phyloP scores from a whole-genome alignment of 2,888 invertebrate species.

The Mythimna albipuncta region DNA sequence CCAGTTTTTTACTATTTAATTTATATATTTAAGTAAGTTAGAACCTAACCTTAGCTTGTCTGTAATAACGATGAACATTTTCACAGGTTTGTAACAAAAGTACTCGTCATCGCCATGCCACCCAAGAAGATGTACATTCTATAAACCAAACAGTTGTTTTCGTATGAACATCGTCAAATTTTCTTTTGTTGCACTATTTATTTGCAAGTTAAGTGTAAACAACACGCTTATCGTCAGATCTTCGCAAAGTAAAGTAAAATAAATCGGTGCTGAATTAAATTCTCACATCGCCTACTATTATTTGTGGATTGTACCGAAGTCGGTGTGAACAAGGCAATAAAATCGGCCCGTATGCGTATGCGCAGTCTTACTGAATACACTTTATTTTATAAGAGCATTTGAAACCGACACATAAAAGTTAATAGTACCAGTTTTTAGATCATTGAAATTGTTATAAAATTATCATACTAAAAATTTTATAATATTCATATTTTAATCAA shows the following conservation, averaged over 20 bases:
- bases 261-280: slow-evolving; percentile 33
- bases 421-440: slow-evolving; percentile 45
- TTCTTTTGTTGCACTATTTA: slow-evolving; percentile 28
- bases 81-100: too few species aligned
- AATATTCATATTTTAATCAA: slow-evolving; percentile 42
- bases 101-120: slow-evolving; percentile 2
- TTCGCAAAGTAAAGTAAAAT: slow-evolving; percentile 31
- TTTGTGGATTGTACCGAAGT: slow-evolving; percentile 38
- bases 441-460: slow-evolving; percentile 34
- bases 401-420: slow-evolving; percentile 47
- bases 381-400: slow-evolving; percentile 45
- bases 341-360: slow-evolving; percentile 35
- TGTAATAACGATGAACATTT: too few species aligned
- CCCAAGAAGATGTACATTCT: slow-evolving; percentile 32
- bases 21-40: too few species aligned
- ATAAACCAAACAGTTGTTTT: slow-evolving; percentile 5
- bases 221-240: slow-evolving; percentile 29
- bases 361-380: slow-evolving; percentile 25
- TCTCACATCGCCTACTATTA: slow-evolving; percentile 43
- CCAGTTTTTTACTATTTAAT: too few species aligned
- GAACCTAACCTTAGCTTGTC: too few species aligned
- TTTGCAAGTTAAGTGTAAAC: slow-evolving; percentile 1
- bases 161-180: slow-evolving; percentile 23
- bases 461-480: slow-evolving; percentile 10
- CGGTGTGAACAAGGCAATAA: slow-evolving; percentile 57